These are phyloP conservation scores for Drymodes brunneopygia DNA, from an alignment of 2,113 vertebrate species.

Conservation along the genomic window DNA sequence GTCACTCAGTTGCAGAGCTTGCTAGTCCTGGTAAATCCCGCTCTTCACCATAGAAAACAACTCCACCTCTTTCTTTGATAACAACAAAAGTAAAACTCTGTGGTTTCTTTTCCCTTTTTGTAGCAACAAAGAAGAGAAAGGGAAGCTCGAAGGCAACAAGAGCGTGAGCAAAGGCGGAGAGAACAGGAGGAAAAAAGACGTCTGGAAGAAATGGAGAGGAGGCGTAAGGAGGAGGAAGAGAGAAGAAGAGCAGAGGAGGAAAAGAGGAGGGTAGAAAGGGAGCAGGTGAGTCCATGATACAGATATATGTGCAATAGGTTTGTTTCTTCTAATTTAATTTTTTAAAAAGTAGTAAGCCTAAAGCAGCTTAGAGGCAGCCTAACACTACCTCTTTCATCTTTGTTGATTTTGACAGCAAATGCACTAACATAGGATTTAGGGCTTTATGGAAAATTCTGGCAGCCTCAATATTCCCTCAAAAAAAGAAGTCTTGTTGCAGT, in stretches of 20 bases:
- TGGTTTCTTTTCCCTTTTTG: slow-evolving; percentile 10
- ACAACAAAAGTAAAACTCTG: slow-evolving; percentile 38
- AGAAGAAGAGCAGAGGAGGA: slow-evolving; percentile 92
- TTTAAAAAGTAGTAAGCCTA: neutral
- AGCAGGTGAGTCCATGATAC: slow-evolving; percentile 81
- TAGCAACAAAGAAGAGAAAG: slow-evolving; percentile 97
- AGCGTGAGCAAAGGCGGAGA: slow-evolving; percentile 91
- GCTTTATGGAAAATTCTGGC: slow-evolving; percentile 26
- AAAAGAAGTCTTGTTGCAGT: neutral
- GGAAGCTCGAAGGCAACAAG: slow-evolving; percentile 94
- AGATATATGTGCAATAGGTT: neutral
- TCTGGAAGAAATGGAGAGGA: slow-evolving; percentile 89
- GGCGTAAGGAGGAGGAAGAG: slow-evolving; percentile 95
- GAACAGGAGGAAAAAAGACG: slow-evolving; percentile 95
- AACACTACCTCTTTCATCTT: slow-evolving; percentile 16
- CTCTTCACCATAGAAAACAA: slow-evolving; percentile 9
- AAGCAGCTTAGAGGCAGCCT: neutral
- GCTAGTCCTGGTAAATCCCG: slow-evolving; percentile 42
- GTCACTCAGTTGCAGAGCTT: slow-evolving; percentile 46
- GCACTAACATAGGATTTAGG: neutral
- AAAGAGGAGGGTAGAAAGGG: slow-evolving; percentile 91
- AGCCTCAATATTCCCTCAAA: slow-evolving; percentile 12
- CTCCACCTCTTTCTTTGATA: slow-evolving; percentile 61
- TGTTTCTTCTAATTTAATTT: neutral
- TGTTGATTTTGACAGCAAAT: slow-evolving; percentile 12